These are phyloP conservation scores for Chamaetylas fuelleborni DNA, from an alignment of 2,113 vertebrate genomes.

Conservation along the genomic window DNA sequence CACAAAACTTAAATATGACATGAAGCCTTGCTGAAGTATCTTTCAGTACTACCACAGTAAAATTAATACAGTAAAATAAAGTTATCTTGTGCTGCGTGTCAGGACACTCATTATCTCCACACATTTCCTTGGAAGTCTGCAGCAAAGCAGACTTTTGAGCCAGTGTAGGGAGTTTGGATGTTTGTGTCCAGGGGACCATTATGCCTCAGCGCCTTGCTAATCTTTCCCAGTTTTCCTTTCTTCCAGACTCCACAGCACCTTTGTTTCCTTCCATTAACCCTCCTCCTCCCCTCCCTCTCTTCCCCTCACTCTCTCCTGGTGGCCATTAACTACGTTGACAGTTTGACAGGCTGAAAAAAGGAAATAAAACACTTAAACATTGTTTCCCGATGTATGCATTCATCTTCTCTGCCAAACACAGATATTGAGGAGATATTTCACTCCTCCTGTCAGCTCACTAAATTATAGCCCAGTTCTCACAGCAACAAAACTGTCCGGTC, in stretches of 20 bases:
- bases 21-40: neutral
- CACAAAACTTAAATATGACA: neutral
- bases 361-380: conserved; percentile 87
- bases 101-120: neutral
- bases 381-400: conserved; percentile 87
- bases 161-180: neutral
- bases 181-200: conserved; percentile 3
- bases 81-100: accelerated
- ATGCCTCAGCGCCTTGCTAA: conserved; percentile 20
- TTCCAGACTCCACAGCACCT: conserved; percentile 63
- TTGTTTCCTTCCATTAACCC: conserved; percentile 62
- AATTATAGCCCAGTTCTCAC: conserved; percentile 79
- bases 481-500: conserved; percentile 26
- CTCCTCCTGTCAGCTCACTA: conserved; percentile 82
- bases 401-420: conserved; percentile 88
- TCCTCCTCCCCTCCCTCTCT: conserved; percentile 42
- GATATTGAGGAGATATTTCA: conserved; percentile 86
- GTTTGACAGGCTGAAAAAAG: conserved; percentile 82
- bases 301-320: conserved; percentile 69
- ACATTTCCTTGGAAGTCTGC: neutral
- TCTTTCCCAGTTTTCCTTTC: conserved; percentile 36
- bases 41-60: neutral
- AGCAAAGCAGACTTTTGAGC: neutral
- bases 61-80: neutral
- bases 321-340: conserved; percentile 83